phyloP scores from a whole-genome alignment of 64 coral and sea anemone genomes.

The Dendronephthya gigantea region DNA sequence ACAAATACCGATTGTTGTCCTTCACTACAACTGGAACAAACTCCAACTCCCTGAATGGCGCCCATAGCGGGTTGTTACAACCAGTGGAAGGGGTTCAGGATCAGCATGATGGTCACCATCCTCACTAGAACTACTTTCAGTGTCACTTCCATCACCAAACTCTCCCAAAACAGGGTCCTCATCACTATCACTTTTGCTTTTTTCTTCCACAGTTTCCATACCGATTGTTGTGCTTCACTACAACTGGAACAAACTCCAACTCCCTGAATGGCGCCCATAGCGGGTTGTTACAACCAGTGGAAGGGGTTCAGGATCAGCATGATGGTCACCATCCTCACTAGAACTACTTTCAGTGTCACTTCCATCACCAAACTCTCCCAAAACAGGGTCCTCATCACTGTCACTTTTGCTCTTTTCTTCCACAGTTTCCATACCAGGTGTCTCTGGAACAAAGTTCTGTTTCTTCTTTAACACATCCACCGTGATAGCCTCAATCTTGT shows the following conservation, averaged over 20 bases:
- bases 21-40: conserved; percentile 28
- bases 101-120: background rate
- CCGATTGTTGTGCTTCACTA: too few relatives aligned
- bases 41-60: conserved; percentile 15
- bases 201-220: too few relatives aligned
- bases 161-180: too few relatives aligned
- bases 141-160: too few relatives aligned
- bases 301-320: background rate
- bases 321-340: background rate
- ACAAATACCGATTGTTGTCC: too few relatives aligned
- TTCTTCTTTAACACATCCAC: conserved; percentile 29
- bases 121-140: too few relatives aligned
- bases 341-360: conserved; percentile 25
- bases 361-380: conserved; percentile 23
- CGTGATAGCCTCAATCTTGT: conserved; percentile 21
- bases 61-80: too few relatives aligned
- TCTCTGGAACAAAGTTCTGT: conserved; percentile 7
- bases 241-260: conserved; percentile 30
- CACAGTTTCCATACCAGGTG: background rate
- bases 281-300: conserved; percentile 27
- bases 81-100: background rate
- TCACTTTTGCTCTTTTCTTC: conserved; percentile 10
- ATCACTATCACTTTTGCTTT: too few relatives aligned
- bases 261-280: conserved; percentile 22
- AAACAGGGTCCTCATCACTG: conserved; percentile 31